Evolutionary conservation across 2,888 invertebrate genomes (phyloP), one percentile per base, ranked within the genome.

Genomic region (Therioaphis trifolii): DNA sequence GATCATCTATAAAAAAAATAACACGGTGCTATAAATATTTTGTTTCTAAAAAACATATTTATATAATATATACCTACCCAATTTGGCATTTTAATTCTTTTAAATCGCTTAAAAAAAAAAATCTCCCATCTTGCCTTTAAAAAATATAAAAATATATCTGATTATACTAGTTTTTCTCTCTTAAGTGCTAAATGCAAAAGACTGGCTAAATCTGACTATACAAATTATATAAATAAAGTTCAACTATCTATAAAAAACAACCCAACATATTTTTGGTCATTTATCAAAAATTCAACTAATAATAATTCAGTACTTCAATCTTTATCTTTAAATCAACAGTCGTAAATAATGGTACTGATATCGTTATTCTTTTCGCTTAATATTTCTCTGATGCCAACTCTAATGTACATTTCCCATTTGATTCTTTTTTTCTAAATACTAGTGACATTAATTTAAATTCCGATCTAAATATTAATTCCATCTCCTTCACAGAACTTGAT

Each of bases 391-490:
- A 63, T 29, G 24, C 63, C 63, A 27, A 63, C 11, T 63, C 12
- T 43, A 71, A 46, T 71, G 21, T 46, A 46, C 24, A 71, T n/a
- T 21, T 46, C 12, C n/a, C 35, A 66, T 14, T 14, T 46, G 46
- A 71, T 71, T 71, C 12, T 71, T 43, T 24, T 71, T 46, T 24
- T 71, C 14, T 71, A 71, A 71, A 71, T 71, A 46, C 14, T 46
- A 35, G 35, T 66, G 35, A 66, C 2, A 66, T 66, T 40, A 66
- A 66, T 66, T 66, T 66, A 40, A 66, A 40, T 66, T 66, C 66
- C n/a, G 11, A 11, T 66, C 7, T 29, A 63, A 63, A 35, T 29
- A 0, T 63, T 35, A 35, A 35, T 35, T 35, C 63, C n/a, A 63
- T 63, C 35, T 63, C 27, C 27, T 61, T 61, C 61, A 68, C 68